Conservation (phyloP, 2,113 vertebrate species). For the Delphinapterus leucas region DNA sequence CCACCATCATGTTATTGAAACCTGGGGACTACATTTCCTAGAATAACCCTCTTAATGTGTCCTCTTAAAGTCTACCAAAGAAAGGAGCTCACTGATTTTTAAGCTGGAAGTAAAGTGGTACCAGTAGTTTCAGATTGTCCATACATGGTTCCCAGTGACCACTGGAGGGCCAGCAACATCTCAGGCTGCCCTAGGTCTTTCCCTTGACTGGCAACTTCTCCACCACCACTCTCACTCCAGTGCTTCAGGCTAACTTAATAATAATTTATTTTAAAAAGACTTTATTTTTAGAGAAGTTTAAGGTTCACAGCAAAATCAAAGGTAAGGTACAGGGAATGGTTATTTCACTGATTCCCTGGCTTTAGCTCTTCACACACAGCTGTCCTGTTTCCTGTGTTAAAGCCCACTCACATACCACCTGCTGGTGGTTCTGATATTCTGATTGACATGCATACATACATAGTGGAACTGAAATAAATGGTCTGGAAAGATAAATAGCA, state of each 20-base stretch:
- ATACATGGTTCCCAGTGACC: neutral
- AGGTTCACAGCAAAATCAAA: neutral
- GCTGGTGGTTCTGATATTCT: neutral
- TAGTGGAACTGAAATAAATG: neutral
- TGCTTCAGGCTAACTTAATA: neutral
- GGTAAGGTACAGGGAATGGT: neutral
- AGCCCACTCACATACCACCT: neutral
- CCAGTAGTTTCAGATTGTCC: neutral
- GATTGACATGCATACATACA: neutral
- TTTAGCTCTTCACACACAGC: neutral
- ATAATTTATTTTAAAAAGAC: neutral
- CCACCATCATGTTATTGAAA: neutral
- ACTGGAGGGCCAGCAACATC: neutral
- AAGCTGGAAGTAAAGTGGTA: neutral
- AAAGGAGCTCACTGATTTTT: neutral
- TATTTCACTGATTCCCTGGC: neutral
- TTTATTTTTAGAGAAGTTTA: neutral
- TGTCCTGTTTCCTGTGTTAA: neutral
- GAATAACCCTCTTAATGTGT: neutral
- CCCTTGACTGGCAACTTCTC: neutral
- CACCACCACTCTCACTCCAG: neutral
- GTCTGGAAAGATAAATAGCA: neutral
- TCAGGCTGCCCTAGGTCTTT: neutral
- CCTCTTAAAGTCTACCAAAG: neutral
- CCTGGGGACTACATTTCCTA: neutral